phyloP scores from a whole-genome alignment of 2,888 invertebrate species.

The Bellardia pandia region DNA sequence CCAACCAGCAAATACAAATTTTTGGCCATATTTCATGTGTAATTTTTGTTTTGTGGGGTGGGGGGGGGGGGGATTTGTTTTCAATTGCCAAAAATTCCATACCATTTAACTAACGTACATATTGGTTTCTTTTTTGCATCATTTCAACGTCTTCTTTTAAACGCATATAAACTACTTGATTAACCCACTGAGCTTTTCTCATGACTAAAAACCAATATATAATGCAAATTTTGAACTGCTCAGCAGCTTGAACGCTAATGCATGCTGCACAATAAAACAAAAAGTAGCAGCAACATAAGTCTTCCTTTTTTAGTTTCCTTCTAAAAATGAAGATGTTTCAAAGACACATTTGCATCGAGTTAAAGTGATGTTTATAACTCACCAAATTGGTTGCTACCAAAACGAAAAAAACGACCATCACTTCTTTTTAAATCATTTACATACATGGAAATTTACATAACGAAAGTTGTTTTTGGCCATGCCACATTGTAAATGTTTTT shows the following conservation, averaged over 20 bases:
- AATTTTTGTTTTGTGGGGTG: background rate
- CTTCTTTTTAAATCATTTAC: constrained; percentile 60
- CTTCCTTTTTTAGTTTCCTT: constrained; percentile 41
- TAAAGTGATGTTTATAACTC: constrained; percentile 69
- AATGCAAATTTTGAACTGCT: constrained; percentile 58
- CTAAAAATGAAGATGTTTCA: constrained; percentile 67
- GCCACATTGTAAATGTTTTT: constrained; percentile 14
- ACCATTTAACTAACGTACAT: constrained; percentile 24
- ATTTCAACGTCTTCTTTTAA: constrained; percentile 58
- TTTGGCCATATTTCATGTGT: constrained; percentile 46
- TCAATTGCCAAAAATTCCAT: constrained; percentile 30
- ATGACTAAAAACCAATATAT: constrained; percentile 57
- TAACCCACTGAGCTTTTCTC: constrained; percentile 71
- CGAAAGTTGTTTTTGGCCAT: constrained; percentile 61
- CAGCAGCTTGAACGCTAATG: background rate
- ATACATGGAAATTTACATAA: constrained; percentile 69
- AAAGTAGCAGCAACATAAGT: background rate
- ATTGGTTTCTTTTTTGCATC: constrained; percentile 3
- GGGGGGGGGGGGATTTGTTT: background rate
- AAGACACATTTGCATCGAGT: constrained; percentile 52
- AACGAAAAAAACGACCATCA: constrained; percentile 29
- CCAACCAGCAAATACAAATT: constrained; percentile 3
- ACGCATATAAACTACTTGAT: constrained; percentile 73
- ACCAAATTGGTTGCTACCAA: constrained; percentile 54
- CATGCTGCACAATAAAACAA: constrained; percentile 18